phyloP scores from a whole-genome alignment of 2,888 invertebrate genomes.

The Limnephilus rhombicus region DNA sequence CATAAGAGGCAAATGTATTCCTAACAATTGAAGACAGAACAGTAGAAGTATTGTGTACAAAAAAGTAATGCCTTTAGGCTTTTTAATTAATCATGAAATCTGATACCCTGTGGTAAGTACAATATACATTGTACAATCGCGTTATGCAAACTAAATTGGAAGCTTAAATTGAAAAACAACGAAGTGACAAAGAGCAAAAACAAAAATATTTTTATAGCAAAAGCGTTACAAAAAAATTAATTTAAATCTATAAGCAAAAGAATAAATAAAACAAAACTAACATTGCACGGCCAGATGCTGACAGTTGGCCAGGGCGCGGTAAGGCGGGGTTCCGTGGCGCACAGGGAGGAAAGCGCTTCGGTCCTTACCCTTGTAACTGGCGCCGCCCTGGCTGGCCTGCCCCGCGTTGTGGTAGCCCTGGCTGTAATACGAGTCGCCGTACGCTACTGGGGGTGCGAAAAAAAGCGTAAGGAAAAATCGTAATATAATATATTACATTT shows the following conservation, averaged over 20 bases:
- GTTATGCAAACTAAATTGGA: neutral
- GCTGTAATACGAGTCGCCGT: constrained; percentile 71
- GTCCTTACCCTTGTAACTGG: constrained; percentile 76
- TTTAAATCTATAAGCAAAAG: constrained; percentile 61
- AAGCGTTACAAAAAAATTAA: constrained; percentile 48
- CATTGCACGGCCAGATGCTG: constrained; percentile 82
- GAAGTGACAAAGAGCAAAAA: constrained; percentile 3
- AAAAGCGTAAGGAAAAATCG: constrained; percentile 62
- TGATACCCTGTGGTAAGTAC: too few species aligned
- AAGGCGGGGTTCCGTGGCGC: constrained; percentile 80
- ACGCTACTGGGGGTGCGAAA: constrained; percentile 56
- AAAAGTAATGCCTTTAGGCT: too few species aligned
- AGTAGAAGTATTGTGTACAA: too few species aligned
- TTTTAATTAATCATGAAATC: too few species aligned
- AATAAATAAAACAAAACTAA: constrained; percentile 77
- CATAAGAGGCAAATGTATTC: too few species aligned
- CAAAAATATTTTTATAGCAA: constrained; percentile 67
- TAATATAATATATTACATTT: constrained; percentile 25
- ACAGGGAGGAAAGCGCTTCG: constrained; percentile 81
- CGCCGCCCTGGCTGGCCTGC: constrained; percentile 72
- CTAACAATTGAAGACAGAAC: too few species aligned
- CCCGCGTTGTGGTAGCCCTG: constrained; percentile 72
- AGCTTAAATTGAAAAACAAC: neutral
- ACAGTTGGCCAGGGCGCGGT: constrained; percentile 77
- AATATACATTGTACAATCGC: too few species aligned